phyloP scores from a whole-genome alignment of 2,888 invertebrate genomes.

The Calliphora vomitoria region DNA sequence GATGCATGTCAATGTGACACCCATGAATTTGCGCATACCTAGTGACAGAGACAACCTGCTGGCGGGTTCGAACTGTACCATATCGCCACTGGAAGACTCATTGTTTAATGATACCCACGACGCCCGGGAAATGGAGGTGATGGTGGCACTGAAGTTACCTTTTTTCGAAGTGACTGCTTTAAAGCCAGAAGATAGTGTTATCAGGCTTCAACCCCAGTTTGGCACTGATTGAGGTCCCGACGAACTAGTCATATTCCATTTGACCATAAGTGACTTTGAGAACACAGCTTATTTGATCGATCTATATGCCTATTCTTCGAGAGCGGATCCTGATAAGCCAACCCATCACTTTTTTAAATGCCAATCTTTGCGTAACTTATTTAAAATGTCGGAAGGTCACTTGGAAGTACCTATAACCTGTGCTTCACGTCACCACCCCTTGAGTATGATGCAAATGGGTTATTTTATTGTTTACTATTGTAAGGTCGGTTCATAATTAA shows the following conservation, averaged over 20 bases:
- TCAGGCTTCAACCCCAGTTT: constrained; percentile 92
- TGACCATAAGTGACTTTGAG: constrained; percentile 90
- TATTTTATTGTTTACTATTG: constrained; percentile 86
- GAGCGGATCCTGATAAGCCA: constrained; percentile 88
- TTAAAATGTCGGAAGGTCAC: constrained; percentile 91
- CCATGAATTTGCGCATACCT: constrained; percentile 88
- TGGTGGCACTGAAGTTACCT: constrained; percentile 82
- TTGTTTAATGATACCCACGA: constrained; percentile 86
- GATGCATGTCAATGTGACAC: constrained; percentile 91
- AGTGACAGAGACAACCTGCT: constrained; percentile 79
- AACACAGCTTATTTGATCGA: constrained; percentile 93
- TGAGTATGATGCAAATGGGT: constrained; percentile 90
- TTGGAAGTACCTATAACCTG: constrained; percentile 94
- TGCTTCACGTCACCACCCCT: constrained; percentile 93
- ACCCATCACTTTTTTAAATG: constrained; percentile 94
- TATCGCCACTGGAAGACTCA: constrained; percentile 86
- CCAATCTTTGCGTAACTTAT: constrained; percentile 93
- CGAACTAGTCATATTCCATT: constrained; percentile 92
- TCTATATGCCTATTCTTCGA: constrained; percentile 91
- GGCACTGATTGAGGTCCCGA: constrained; percentile 90
- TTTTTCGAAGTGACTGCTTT: constrained; percentile 89
- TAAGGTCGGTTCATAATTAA: no score
- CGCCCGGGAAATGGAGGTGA: constrained; percentile 86
- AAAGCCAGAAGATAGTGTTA: constrained; percentile 88
- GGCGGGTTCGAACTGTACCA: constrained; percentile 58